These are phyloP conservation scores for Holacanthella duospinosa DNA, from an alignment of 2,888 invertebrate species.

Conservation along the genomic window DNA sequence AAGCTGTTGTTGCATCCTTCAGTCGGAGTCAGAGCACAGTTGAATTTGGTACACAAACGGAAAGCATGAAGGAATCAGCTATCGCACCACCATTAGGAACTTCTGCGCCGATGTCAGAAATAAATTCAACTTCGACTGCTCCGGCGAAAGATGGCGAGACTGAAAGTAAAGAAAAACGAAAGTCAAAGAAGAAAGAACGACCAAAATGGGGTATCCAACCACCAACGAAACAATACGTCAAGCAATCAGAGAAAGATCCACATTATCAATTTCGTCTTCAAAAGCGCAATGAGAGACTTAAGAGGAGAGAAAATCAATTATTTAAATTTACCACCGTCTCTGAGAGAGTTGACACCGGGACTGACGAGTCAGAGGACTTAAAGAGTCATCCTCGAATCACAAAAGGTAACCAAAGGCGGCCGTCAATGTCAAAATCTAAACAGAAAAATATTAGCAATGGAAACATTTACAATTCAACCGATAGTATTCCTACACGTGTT, in stretches of 20 bases:
- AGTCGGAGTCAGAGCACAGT: neutral
- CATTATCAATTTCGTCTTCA: conserved; percentile 49
- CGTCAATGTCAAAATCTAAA: neutral
- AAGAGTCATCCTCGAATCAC: neutral
- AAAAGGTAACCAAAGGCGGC: neutral
- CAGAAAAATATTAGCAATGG: too few relatives aligned
- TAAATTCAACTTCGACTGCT: neutral
- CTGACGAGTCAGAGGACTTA: neutral
- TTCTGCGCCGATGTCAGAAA: neutral
- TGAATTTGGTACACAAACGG: neutral
- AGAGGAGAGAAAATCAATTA: conserved; percentile 23
- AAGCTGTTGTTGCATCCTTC: too few relatives aligned
- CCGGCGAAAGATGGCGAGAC: too few relatives aligned
- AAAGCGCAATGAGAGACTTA: conserved; percentile 29
- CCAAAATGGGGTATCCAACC: conserved; percentile 45
- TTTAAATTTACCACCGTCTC: neutral
- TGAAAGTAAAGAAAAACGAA: conserved; percentile 14
- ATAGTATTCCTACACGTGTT: neutral
- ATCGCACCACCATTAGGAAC: neutral
- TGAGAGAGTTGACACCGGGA: neutral
- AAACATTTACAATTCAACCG: too few relatives aligned
- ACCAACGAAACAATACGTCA: conserved; percentile 63
- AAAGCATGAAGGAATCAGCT: neutral
- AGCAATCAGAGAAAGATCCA: conserved; percentile 82
- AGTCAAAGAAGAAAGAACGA: conserved; percentile 37